phyloP scores from a whole-genome alignment of 2,113 vertebrate species.

The Myrmophylax atrothorax region DNA sequence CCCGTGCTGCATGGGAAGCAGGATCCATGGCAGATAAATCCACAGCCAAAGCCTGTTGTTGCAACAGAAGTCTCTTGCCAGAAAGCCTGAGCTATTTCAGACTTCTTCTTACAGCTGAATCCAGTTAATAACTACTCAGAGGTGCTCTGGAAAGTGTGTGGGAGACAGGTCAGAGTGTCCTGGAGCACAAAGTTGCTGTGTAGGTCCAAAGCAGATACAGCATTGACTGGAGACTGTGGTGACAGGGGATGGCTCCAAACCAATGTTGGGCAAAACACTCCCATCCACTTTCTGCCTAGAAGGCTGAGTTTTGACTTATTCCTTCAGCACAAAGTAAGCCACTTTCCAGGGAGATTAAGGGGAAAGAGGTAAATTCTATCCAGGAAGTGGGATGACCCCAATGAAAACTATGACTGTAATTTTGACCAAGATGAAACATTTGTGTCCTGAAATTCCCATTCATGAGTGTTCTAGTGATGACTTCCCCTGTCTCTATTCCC shows the following conservation, averaged over 20 bases:
- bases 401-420: not conserved
- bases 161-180: not conserved
- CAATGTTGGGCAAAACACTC: not conserved
- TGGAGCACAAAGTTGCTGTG: not conserved
- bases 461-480: not conserved
- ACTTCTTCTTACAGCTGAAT: not conserved
- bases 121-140: not conserved
- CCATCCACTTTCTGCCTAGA: not conserved
- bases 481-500: not conserved
- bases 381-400: not conserved
- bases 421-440: not conserved
- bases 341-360: not conserved
- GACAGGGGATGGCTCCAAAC: not conserved
- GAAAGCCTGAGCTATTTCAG: not conserved
- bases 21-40: slow-evolving; percentile 1
- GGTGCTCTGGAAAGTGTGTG: not conserved
- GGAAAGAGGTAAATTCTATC: not conserved
- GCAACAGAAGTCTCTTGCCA: not conserved
- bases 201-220: not conserved
- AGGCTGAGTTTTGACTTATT: not conserved
- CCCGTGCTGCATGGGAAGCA: not conserved
- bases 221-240: fast-evolving
- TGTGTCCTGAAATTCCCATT: not conserved
- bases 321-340: not conserved
- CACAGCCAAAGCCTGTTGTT: not conserved